A percentile compares a stretch with the other conserved stretches of the same genome.
Conservation (phyloP, 1,140 invertebrate species). For the Polypedilum vanderplanki region DNA sequence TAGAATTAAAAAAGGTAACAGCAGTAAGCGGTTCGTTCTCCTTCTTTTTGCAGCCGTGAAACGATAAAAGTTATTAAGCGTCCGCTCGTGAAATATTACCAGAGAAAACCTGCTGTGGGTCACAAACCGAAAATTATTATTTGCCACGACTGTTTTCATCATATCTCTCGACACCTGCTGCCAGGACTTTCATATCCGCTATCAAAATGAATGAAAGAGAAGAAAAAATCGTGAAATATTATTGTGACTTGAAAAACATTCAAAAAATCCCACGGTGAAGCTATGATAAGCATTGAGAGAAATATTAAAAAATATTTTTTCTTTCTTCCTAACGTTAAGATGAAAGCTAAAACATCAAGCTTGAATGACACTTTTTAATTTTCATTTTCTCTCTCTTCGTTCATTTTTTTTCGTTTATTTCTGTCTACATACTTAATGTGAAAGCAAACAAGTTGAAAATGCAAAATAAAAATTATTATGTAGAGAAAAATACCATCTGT, state of each 20-base stretch:
- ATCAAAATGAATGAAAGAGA: neutral
- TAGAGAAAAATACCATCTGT: too few species aligned
- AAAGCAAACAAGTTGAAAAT: conserved; percentile 11
- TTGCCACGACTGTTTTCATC: conserved; percentile 16
- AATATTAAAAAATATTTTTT: conserved; percentile 20
- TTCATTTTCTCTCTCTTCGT: neutral
- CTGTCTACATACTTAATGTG: neutral
- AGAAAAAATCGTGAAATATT: conserved; percentile 14
- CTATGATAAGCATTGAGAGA: conserved; percentile 2
- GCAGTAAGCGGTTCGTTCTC: neutral
- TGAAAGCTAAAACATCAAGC: conserved; percentile 13
- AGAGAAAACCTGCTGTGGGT: conserved; percentile 1
- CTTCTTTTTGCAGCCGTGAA: neutral
- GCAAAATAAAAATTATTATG: neutral
- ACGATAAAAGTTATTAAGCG: conserved; percentile 5
- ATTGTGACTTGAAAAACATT: conserved; percentile 13
- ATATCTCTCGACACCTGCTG: conserved; percentile 16
- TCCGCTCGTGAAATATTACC: conserved; percentile 14
- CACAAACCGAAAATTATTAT: conserved; percentile 19
- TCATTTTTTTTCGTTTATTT: too few species aligned
- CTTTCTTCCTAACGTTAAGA: neutral
- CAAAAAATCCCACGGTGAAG: conserved; percentile 7
- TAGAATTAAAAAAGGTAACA: conserved; percentile 1
- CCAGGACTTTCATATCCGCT: conserved; percentile 10
- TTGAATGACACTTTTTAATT: conserved; percentile 14